A percentile compares a stretch with the other conserved stretches of the same genome.
These are phyloP conservation scores for Sander vitreus DNA, from an alignment of 2,113 vertebrate species.

Conservation along the genomic window DNA sequence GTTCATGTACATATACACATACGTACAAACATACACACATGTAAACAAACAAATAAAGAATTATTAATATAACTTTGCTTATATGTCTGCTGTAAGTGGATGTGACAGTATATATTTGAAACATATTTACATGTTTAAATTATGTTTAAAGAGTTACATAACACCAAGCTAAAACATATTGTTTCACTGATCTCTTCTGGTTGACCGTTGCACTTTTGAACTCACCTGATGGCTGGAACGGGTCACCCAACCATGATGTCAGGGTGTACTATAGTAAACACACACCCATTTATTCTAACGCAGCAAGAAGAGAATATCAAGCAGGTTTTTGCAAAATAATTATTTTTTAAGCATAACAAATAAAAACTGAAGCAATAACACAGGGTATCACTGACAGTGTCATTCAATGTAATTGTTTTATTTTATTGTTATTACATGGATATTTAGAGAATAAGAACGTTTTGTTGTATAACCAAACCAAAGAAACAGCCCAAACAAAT, in stretches of 20 bases:
- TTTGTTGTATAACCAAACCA: slow-evolving; percentile 19
- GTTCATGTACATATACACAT: no score
- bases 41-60: no score
- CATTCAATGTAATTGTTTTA: background rate
- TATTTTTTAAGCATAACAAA: background rate
- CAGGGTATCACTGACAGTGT: slow-evolving; percentile 5
- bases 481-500: slow-evolving; percentile 19
- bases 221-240: background rate
- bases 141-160: background rate
- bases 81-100: no score
- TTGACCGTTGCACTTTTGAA: background rate
- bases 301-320: background rate
- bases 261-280: background rate
- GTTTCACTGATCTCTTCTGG: background rate
- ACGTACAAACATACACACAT: no score
- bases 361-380: background rate
- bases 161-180: background rate
- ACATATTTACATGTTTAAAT: no score
- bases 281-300: background rate
- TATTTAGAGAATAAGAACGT: background rate
- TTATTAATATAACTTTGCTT: no score
- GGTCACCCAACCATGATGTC: background rate
- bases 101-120: no score
- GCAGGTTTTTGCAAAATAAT: background rate
- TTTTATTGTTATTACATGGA: background rate